A percentile compares a stretch with the other conserved stretches of the same genome.
These are phyloP conservation scores for Asbolus verrucosus DNA, from an alignment of 1,140 invertebrate species.

Conservation along the genomic window DNA sequence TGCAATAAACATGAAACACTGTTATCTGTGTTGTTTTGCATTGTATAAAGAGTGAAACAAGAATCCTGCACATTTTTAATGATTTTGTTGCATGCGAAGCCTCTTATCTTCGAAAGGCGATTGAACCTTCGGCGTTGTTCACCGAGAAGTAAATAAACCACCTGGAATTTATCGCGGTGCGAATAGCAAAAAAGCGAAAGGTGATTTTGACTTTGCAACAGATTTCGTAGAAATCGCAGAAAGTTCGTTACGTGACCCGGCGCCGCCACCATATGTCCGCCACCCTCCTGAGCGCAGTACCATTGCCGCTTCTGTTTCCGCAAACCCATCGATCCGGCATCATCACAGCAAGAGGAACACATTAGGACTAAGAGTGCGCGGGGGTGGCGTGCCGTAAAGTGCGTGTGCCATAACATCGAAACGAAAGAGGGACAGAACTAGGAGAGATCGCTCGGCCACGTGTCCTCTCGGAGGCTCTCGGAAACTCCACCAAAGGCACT, in stretches of 20 bases:
- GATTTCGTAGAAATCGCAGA: background rate
- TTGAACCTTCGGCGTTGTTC: too few relatives aligned
- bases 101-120: too few relatives aligned
- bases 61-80: too few relatives aligned
- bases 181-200: too few relatives aligned
- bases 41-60: too few relatives aligned
- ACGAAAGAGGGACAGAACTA: background rate
- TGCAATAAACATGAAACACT: too few relatives aligned
- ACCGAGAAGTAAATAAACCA: too few relatives aligned
- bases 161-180: too few relatives aligned
- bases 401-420: conserved; percentile 12
- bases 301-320: conserved; percentile 22
- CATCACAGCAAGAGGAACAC: conserved; percentile 6
- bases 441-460: conserved; percentile 9
- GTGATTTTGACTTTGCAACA: too few relatives aligned
- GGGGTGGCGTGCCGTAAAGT: conserved; percentile 31
- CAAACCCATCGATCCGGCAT: conserved; percentile 24
- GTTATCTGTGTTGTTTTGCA: too few relatives aligned
- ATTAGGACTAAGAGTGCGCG: too few relatives aligned
- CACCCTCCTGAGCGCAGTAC: conserved; percentile 34
- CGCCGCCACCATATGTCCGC: conserved; percentile 40
- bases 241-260: conserved; percentile 16
- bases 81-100: too few relatives aligned
- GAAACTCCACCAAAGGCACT: background rate
- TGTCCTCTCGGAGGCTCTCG: conserved; percentile 23